Evolutionary conservation across 2,888 invertebrate genomes (phyloP).

Genomic region (Drosophila mimica): DNA sequence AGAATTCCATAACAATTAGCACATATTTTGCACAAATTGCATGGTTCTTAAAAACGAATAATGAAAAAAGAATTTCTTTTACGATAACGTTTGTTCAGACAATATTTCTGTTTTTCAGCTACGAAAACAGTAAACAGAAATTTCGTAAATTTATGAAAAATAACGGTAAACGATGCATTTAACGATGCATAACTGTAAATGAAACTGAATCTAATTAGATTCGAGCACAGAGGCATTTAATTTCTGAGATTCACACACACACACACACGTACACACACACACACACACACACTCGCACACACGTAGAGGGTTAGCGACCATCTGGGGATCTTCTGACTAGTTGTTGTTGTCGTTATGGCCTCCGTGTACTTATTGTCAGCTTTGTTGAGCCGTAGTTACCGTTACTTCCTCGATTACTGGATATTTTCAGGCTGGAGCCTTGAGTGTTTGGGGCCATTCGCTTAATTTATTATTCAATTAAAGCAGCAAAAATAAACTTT

Average conservation of each 20-base stretch:
- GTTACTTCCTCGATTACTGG: slow-evolving; percentile 45
- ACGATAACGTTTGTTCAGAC: neutral
- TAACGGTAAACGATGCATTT: slow-evolving; percentile 30
- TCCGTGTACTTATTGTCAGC: slow-evolving; percentile 30
- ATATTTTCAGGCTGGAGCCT: slow-evolving; percentile 41
- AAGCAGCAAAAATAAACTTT: slow-evolving; percentile 78
- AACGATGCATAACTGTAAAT: slow-evolving; percentile 24
- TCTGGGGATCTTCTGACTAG: slow-evolving; percentile 16
- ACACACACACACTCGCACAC: neutral
- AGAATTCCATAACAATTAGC: neutral
- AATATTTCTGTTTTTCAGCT: neutral
- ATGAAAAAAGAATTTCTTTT: neutral
- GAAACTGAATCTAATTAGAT: slow-evolving; percentile 43
- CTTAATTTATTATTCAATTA: slow-evolving; percentile 79
- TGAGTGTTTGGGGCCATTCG: slow-evolving; percentile 62
- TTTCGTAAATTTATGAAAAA: neutral
- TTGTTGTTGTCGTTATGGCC: slow-evolving; percentile 29
- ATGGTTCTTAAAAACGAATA: neutral
- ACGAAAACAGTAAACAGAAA: neutral
- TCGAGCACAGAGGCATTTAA: slow-evolving; percentile 15
- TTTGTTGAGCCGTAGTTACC: slow-evolving; percentile 36
- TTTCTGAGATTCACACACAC: slow-evolving; percentile 3
- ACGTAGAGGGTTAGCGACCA: neutral
- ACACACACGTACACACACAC: neutral
- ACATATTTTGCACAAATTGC: neutral